Evolutionary conservation across 2,113 vertebrate species (phyloP).

Genomic region (Sciurus niger): DNA sequence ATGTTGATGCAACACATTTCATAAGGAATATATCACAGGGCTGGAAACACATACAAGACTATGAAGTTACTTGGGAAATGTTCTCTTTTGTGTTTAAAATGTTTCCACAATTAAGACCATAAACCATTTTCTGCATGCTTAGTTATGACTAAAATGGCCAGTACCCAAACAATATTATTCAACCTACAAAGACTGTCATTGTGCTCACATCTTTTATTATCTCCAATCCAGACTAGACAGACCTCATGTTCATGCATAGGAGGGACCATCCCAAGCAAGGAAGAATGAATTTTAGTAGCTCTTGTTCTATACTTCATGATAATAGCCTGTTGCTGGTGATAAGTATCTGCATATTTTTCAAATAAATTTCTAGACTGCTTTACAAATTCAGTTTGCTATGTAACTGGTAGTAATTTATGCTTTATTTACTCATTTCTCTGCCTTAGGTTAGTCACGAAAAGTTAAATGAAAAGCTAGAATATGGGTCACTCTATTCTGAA

Average conservation of each 20-base stretch:
- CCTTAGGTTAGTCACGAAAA: constrained; percentile 26
- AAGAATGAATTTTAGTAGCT: not conserved
- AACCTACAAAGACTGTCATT: not conserved
- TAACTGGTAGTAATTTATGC: not conserved
- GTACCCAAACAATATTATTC: not conserved
- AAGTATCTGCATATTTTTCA: not conserved
- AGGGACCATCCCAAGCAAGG: not conserved
- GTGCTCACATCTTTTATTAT: not conserved
- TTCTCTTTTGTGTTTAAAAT: constrained; percentile 28
- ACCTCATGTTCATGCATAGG: not conserved
- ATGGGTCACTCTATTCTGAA: constrained; percentile 4
- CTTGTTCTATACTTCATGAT: not conserved
- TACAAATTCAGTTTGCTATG: constrained; percentile 47
- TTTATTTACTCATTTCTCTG: constrained; percentile 52
- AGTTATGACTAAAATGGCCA: constrained; percentile 4
- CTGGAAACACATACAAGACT: not conserved
- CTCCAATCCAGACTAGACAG: not conserved
- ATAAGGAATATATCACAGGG: not conserved
- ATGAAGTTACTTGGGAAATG: not conserved
- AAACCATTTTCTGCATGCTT: not conserved
- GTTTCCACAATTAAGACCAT: not conserved
- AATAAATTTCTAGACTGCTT: not conserved
- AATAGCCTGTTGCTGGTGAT: not conserved
- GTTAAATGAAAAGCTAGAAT: constrained; percentile 43
- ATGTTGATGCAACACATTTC: not conserved